Percentiles rank a stretch among this genome's conserved stretches.
Evolutionary conservation across 2,113 vertebrate species (phyloP).

Genomic region (Clarias gariepinus): DNA sequence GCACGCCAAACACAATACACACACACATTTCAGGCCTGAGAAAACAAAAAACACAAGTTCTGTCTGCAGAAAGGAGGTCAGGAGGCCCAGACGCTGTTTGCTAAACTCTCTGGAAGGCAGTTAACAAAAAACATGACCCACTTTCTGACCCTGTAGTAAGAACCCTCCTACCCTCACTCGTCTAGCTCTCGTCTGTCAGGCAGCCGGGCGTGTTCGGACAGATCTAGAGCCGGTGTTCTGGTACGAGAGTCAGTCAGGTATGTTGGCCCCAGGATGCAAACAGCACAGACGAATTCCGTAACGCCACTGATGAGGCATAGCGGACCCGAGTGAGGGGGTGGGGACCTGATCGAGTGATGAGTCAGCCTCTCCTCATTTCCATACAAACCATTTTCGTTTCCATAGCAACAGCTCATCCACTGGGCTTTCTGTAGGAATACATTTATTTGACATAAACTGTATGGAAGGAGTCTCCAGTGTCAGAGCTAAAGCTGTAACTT

Average conservation of each 20-base stretch:
- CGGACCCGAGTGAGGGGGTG: background rate
- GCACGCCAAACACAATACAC: slow-evolving; percentile 22
- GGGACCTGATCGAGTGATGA: background rate
- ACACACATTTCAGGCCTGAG: slow-evolving; percentile 1
- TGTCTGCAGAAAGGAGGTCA: slow-evolving; percentile 25
- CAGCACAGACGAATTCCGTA: slow-evolving; percentile 26
- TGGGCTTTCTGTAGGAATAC: background rate
- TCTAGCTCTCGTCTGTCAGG: slow-evolving; percentile 4
- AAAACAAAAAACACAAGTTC: slow-evolving; percentile 14
- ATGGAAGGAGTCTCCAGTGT: background rate
- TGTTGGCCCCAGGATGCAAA: slow-evolving; percentile 29
- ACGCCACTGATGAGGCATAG: background rate
- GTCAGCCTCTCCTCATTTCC: background rate
- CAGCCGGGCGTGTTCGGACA: slow-evolving; percentile 40
- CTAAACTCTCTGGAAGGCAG: background rate
- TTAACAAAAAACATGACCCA: slow-evolving; percentile 3
- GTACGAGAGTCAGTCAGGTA: slow-evolving; percentile 29
- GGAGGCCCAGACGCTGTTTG: slow-evolving; percentile 17
- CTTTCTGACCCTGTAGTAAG: background rate
- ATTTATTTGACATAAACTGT: background rate
- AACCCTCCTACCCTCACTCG: background rate
- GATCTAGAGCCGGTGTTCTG: slow-evolving; percentile 28
- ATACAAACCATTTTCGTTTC: background rate
- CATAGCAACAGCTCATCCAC: background rate
- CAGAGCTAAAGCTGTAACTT: background rate